Evolutionary conservation across 2,113 vertebrate genomes (phyloP), one percentile per base, ranked within the genome.

Genomic region (Taxidea taxus): DNA sequence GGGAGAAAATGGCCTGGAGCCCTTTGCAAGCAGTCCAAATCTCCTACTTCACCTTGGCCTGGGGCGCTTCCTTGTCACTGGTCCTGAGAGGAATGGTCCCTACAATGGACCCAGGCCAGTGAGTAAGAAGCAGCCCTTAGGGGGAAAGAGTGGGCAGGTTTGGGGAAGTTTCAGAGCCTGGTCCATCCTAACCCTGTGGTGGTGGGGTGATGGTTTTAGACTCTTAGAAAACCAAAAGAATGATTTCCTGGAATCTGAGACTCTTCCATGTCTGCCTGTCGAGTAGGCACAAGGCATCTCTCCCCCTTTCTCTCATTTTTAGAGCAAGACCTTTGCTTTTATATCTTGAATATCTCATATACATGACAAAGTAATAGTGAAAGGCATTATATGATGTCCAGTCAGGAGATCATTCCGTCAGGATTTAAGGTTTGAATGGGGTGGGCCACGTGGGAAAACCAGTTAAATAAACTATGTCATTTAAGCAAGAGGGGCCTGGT

Each of bases 251-350:
- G 21, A 23, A 21, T 58, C 27, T 72, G 21, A 77, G 44, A 34
- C 72, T 94, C 27, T 83, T 31, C 62, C 77, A 60, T 66, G 78
- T 51, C n/a, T 20, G 14, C 54, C 4, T 66, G 39, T 72, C 47
- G 42, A 60, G 13, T 42, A 91, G 37, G 56, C 78, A 31, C 4
- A n/a, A 9, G 56, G 10, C 49, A 21, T 27, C 20, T 31, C 7
- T 70, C 39, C 56, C 66, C 9, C 94, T 44, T 85, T 44, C 58
- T 94, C 42, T 42, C 74, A 75, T 42, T 75, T 86, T 89, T 64
- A 49, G 25, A 89, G 75, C 49, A 60, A 56, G 78, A 56, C 60
- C 90, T 97, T 93, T 89, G 56, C 39, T 95, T 85, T 80, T 88
- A 23, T 74, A 39, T 68, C 25, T 23, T 88, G 51, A 74, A 49